Evolutionary conservation across 1,140 invertebrate species (phyloP).

Genomic region (Nasonia giraulti): DNA sequence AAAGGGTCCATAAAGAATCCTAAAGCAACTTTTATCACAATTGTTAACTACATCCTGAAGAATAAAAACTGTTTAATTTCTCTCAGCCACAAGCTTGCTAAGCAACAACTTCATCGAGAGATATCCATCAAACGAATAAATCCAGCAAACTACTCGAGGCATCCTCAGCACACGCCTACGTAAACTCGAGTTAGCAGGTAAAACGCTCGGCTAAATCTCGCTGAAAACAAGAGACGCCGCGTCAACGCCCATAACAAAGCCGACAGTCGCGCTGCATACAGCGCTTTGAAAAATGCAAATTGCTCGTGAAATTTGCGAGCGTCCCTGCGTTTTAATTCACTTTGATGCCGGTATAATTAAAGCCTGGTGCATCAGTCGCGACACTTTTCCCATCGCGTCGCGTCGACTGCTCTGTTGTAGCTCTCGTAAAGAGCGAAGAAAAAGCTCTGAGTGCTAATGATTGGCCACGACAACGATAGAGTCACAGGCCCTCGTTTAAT

Average conservation of each 20-base stretch:
- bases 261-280: neutral
- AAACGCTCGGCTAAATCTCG: neutral
- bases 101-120: neutral
- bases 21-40: no score
- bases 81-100: no score
- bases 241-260: neutral
- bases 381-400: constrained; percentile 12
- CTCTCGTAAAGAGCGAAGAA: neutral
- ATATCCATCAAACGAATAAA: constrained; percentile 25
- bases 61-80: no score
- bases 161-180: no score
- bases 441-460: neutral
- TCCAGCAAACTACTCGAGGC: neutral
- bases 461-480: neutral
- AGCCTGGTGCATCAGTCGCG: neutral
- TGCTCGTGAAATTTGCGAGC: constrained; percentile 25
- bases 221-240: no score
- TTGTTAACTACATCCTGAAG: no score
- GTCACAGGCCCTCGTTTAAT: neutral
- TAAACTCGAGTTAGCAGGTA: neutral
- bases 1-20: neutral
- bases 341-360: constrained; percentile 14
- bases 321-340: constrained; percentile 14
- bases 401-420: neutral
- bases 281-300: constrained; percentile 24